phyloP scores from a whole-genome alignment of 2,888 invertebrate species.

The Brachylomia viminalis region DNA sequence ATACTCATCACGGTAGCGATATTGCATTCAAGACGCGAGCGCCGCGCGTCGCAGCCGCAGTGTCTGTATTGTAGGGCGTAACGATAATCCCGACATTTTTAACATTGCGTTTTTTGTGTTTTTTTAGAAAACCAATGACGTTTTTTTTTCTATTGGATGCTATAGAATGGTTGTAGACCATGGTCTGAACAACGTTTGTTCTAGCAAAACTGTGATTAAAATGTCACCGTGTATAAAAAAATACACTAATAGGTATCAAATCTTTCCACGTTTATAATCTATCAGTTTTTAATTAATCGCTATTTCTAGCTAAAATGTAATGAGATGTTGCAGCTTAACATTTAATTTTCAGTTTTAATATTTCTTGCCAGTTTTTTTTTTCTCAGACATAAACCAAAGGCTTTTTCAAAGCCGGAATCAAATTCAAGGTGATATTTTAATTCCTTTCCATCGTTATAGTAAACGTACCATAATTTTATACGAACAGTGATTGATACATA shows the following conservation, averaged over 20 bases:
- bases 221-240: too few species aligned
- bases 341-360: background rate
- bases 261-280: background rate
- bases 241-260: background rate
- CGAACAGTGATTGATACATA: constrained; percentile 20
- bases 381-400: background rate
- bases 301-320: background rate
- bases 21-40: too few species aligned
- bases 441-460: constrained; percentile 12
- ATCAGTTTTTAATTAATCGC: background rate
- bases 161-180: too few species aligned
- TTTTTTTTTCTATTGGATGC: too few species aligned
- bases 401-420: constrained; percentile 28
- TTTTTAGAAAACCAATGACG: too few species aligned
- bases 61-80: too few species aligned
- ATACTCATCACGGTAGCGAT: too few species aligned
- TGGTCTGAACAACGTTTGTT: too few species aligned
- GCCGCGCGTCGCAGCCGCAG: too few species aligned
- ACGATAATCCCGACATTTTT: too few species aligned
- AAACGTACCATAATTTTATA: constrained; percentile 18
- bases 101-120: too few species aligned
- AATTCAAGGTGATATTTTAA: constrained; percentile 42
- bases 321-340: background rate
- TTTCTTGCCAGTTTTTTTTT: background rate
- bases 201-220: too few species aligned